Base-by-base conservation (phyloP, 2,888 invertebrate genomes). In the Nyleta sp. region DNA sequence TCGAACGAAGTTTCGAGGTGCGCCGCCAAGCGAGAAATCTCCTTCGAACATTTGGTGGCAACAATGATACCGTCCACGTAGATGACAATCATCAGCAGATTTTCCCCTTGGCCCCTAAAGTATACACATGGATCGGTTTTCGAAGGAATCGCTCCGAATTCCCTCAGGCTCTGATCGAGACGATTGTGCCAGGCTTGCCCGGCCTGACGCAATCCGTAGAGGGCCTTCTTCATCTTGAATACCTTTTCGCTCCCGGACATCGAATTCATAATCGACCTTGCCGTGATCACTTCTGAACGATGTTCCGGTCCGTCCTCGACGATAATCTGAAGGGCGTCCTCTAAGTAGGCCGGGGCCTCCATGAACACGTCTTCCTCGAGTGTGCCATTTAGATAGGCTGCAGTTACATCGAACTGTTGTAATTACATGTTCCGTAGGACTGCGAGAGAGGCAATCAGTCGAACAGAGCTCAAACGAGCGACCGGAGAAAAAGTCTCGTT, bases 401-500 rank as follows among this genome's bases (percentile, higher is more conserved):
- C n/a, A 0, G 48, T 33, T 1, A 55, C 15, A n/a, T 53, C 38
- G 7, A 53, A 53, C 35, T 38, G 35, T 35, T 20, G 53, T 35
- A 35, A n/a, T 6, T 35, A 11, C 53, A 53, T 53, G 20, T 35
- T 35, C 0, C 35, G n/a, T 33, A 35, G 53, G 6, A 35, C 53
- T 3, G 53, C 38, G 6, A 53, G 20, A 2, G 53, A 35, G 6
- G 33, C 11, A 1, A 18, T 11, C 7, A 42, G 42, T 17, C 42
- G 42, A 17, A 42, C 15, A 6, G 81, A 81, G 38, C 77, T 35
- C 11, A 81, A 55, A 0, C 81, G 40, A 1, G 79, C 76, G 8
- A 81, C 80, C 0, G 76, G 78, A 7, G 80, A 60, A n/a, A 70
- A 83, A 8, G 77, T 77, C 18, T 80, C 77, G 15, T 74, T 20